These are phyloP conservation scores for Stichopus horrens DNA, from an alignment of 53 echinoderm and acorn worm genomes.

Conservation along the genomic window DNA sequence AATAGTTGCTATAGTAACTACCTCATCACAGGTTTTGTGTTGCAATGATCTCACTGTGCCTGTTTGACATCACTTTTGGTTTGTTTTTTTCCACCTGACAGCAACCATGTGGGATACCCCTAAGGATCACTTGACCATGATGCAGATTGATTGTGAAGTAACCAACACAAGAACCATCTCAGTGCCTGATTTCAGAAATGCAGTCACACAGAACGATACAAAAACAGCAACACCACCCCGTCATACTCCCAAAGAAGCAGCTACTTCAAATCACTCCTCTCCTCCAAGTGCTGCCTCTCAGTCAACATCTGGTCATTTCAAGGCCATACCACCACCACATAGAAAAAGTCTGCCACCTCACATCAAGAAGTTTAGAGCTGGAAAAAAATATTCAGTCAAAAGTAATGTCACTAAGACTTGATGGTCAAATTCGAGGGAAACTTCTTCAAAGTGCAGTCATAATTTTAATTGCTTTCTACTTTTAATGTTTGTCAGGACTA, in stretches of 20 bases:
- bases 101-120: slow-evolving; percentile 75
- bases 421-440: not conserved
- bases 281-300: not conserved
- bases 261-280: slow-evolving; percentile 10
- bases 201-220: slow-evolving; percentile 51
- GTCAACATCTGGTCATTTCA: not conserved
- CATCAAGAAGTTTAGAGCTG: not conserved
- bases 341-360: not conserved
- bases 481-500: not conserved
- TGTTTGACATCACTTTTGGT: not conserved
- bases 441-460: not conserved
- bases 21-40: not conserved
- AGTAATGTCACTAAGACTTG: not conserved
- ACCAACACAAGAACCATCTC: slow-evolving; percentile 88
- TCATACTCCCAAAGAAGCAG: not conserved
- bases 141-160: slow-evolving; percentile 99
- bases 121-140: slow-evolving; percentile 94
- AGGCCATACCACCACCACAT: not conserved
- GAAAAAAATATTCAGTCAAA: not conserved
- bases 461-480: not conserved
- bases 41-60: not conserved
- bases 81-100: slow-evolving; percentile 46
- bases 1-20: no score
- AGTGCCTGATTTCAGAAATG: slow-evolving; percentile 63
- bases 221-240: slow-evolving; percentile 1